A percentile compares a stretch with the other conserved stretches of the same genome.
Conservation (phyloP, 1,140 invertebrate genomes). For the Drosophila equinoxialis region DNA sequence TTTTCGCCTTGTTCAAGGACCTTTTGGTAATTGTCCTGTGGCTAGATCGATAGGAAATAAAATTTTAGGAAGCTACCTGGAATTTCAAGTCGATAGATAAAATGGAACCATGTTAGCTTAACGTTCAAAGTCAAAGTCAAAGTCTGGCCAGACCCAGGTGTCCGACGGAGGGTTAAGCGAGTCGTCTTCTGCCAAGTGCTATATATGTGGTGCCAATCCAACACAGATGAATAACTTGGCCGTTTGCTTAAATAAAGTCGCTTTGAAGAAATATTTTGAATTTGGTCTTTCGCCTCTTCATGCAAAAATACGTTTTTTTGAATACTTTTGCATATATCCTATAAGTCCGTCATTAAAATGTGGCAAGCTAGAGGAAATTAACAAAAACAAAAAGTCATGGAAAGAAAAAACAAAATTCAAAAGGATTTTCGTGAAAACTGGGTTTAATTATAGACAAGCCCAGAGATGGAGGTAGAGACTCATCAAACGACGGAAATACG, state of each 20-base stretch:
- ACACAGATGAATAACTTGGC: not conserved
- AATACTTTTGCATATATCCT: conserved; percentile 12
- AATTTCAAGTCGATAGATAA: too few relatives aligned
- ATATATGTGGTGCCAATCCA: conserved; percentile 6
- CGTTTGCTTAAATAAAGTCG: not conserved
- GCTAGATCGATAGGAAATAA: too few relatives aligned
- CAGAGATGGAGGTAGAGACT: too few relatives aligned
- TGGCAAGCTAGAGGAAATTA: not conserved
- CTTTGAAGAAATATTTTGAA: not conserved
- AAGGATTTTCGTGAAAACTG: conserved; percentile 1
- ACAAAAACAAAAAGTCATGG: not conserved
- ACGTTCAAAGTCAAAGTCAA: too few relatives aligned
- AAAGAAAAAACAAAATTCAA: conserved; percentile 7
- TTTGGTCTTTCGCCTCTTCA: not conserved
- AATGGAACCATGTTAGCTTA: too few relatives aligned
- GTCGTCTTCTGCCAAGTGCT: conserved; percentile 7
- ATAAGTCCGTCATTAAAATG: not conserved
- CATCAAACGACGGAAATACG: too few relatives aligned
- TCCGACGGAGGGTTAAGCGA: too few relatives aligned
- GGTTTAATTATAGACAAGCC: not conserved
- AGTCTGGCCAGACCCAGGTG: too few relatives aligned
- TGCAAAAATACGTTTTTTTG: not conserved
- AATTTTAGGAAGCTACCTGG: too few relatives aligned
- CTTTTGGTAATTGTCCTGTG: too few relatives aligned
- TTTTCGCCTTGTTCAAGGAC: too few relatives aligned